A percentile compares a stretch with the other conserved stretches of the same genome.
Evolutionary conservation across 2,113 vertebrate genomes (phyloP).

Genomic region (Choloepus hoffmanni): DNA sequence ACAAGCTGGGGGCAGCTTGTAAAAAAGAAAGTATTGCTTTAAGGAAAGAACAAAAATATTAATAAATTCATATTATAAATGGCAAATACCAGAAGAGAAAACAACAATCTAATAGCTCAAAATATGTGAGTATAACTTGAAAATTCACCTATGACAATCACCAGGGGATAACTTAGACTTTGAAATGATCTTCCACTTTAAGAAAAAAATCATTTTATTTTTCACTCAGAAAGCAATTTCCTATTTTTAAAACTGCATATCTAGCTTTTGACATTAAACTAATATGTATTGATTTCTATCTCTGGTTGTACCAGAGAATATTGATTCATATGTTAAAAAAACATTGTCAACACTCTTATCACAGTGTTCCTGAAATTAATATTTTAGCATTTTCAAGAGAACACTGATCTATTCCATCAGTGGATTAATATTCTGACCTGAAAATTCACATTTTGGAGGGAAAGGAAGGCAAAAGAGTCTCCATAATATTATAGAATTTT

Average conservation of each 20-base stretch:
- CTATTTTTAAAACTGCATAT: slow-evolving; percentile 72
- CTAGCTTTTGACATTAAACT: slow-evolving; percentile 76
- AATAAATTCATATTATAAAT: background rate
- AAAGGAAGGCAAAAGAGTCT: background rate
- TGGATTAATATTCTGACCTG: slow-evolving; percentile 67
- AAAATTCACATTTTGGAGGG: slow-evolving; percentile 47
- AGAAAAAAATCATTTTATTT: slow-evolving; percentile 66
- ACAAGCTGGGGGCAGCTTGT: background rate
- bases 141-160: background rate
- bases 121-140: background rate
- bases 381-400: slow-evolving; percentile 76
- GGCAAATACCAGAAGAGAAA: background rate
- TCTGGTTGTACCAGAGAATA: slow-evolving; percentile 72
- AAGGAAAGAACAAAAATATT: background rate
- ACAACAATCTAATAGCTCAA: background rate
- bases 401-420: slow-evolving; percentile 60
- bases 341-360: slow-evolving; percentile 67
- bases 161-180: background rate
- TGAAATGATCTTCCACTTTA: slow-evolving; percentile 53
- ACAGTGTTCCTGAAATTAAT: slow-evolving; percentile 76
- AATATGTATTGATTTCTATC: slow-evolving; percentile 80
- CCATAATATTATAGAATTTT: slow-evolving; percentile 47
- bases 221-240: slow-evolving; percentile 72
- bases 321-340: slow-evolving; percentile 66
- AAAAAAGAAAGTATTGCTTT: background rate